Evolutionary conservation across 2,888 invertebrate species (phyloP).

Genomic region (Noctuana brunneofusca): DNA sequence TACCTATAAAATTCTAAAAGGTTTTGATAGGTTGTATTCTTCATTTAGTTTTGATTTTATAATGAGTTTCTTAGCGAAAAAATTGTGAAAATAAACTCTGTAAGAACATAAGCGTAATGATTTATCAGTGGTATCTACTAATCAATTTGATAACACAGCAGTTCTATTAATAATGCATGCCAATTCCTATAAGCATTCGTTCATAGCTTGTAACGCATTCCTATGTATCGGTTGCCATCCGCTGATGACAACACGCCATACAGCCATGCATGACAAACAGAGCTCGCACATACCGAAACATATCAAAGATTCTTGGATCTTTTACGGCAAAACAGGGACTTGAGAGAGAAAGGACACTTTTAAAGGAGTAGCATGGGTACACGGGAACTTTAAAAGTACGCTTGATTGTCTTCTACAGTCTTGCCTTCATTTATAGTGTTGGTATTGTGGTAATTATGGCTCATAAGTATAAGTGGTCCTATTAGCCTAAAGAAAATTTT

Average conservation of each 20-base stretch:
- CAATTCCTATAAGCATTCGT: neutral
- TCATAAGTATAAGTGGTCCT: no score
- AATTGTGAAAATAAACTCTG: no score
- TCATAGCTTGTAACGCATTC: slow-evolving; percentile 24
- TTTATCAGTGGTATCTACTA: neutral
- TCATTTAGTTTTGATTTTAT: no score
- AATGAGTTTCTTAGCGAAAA: no score
- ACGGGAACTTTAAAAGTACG: no score
- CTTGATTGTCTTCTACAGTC: no score
- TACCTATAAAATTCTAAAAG: no score
- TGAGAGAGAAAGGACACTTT: neutral
- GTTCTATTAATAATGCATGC: neutral
- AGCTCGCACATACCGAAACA: slow-evolving; percentile 40
- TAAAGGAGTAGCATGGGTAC: neutral
- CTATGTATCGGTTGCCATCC: slow-evolving; percentile 63
- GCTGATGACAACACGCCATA: slow-evolving; percentile 56
- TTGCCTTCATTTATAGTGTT: no score
- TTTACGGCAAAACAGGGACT: neutral
- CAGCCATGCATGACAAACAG: slow-evolving; percentile 69
- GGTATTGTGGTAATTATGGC: no score
- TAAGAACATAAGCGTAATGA: no score
- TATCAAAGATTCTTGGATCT: slow-evolving; percentile 3
- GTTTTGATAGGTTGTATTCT: no score
- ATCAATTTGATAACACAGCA: neutral
- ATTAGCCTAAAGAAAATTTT: no score